Evolutionary conservation across 1,140 invertebrate species (phyloP), one percentile per base, ranked within the genome.

Genomic region (Leptoteleia sp.): DNA sequence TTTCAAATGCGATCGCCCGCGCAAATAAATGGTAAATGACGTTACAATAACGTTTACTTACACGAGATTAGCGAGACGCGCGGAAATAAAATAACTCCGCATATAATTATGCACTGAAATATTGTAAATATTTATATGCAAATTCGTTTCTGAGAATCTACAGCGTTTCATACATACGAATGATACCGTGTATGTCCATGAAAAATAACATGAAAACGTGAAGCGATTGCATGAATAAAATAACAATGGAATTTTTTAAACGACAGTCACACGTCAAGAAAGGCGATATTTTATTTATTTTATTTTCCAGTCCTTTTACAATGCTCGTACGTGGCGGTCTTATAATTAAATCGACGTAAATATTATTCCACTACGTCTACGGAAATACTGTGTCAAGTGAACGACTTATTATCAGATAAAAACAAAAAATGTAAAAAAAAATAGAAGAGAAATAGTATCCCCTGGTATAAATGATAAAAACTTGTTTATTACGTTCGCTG

Each of bases 151-250:
- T 47, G 29, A 37, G 31, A 48, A 27, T 16, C 25, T 25, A 61
- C 38, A 16, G 11, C 17, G 19, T n/a, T 40, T 48, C 61, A 9
- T 35, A 31, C 11, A n/a, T 38, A 27, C 31, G 12, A 13, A 42
- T 62, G 25, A 62, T 62, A 31, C 6, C 5, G 17, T 15, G n/a
- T 27, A 7, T 48, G 19, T 11, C 6, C 29, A 38, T 55, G 35
- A 38, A 61, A 71, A 71, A 71, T 59, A 71, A 52, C 55, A 43
- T 61, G 35, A 35, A 61, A 52, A 61, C 47, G 54, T 43, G 11
- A 45, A 42, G 25, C 55, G 17, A 61, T 71, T 35, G 45, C 27
- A 61, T 61, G 67, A 71, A 71, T 71, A 71, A 59, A 61, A 59
- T 59, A 70, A 54, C 55, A 61, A 61, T 61, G 45, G 35, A 61